Base-by-base conservation (phyloP, 1,140 invertebrate genomes). In the Plodia interpunctella region DNA sequence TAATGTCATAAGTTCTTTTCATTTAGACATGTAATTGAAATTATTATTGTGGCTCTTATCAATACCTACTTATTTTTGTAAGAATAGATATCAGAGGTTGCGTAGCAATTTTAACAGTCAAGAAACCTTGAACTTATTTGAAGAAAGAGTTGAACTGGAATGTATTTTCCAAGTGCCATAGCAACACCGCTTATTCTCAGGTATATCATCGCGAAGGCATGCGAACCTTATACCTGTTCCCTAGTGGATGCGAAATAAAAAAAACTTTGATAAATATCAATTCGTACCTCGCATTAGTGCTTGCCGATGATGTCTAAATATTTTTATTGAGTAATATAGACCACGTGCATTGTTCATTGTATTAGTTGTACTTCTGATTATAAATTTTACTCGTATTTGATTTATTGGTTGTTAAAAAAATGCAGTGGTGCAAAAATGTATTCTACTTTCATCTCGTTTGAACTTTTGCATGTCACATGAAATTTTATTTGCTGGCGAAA, bases 121-220 rank as follows among this genome's bases (percentile, higher is more conserved):
- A 25, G 2, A 2, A 44, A 44, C 38, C 38, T 44, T 44, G 38
- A 44, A 44, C 38, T 44, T 44, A 44, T 51, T 25, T 51, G 57
- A 57, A 59, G 53, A 52, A 55, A 56, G 55, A 58, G 55, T 59
- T 30, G 59, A 73, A 63, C 65, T 69, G 44, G 58, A 68, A 70
- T 66, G 74, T 63, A 70, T 70, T 74, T 65, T 58, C 49, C 53
- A 49, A 61, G 53, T 53, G 57, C 54, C 44, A 44, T 44, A 15
- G 38, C n/a, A 44, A 44, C 38, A 15, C 38, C 38, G 30, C 8
- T 15, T 15, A 44, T 44, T 44, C 50, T 59, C 52, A 54, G 55
- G 67, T 57, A 60, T 73, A 72, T 77, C 74, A 80, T 80, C 72
- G 77, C 69, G 65, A 72, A 74, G 74, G 76, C 72, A 76, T 66